phyloP scores from a whole-genome alignment of 1,140 invertebrate genomes.

The Palaemon carinicauda region DNA sequence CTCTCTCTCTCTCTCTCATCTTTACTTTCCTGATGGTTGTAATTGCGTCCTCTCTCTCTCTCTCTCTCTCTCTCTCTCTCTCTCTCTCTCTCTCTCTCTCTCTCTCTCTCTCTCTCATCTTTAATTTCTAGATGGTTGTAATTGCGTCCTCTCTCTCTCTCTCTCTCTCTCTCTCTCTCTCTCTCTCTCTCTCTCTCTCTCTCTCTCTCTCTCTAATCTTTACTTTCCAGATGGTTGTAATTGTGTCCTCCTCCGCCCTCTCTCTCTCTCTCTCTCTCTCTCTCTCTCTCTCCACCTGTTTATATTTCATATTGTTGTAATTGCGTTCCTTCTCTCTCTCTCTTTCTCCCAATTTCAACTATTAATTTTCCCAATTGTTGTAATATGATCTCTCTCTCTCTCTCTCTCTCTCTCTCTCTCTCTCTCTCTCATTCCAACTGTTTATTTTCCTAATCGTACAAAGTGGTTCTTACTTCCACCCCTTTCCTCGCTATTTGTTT shows the following conservation, averaged over 20 bases:
- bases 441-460: neutral
- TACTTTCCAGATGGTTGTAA: no score
- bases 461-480: no score
- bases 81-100: conserved; percentile 21
- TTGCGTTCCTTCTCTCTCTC: neutral
- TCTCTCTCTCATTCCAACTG: neutral
- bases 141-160: no score
- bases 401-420: neutral
- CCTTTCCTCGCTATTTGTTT: no score
- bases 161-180: conserved; percentile 22
- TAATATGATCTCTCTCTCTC: neutral
- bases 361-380: no score
- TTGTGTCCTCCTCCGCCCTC: neutral
- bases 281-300: conserved; percentile 6
- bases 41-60: neutral
- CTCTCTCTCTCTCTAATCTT: neutral
- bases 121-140: no score
- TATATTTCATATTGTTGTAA: no score
- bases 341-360: no score
- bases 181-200: conserved; percentile 24
- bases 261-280: conserved; percentile 11
- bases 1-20: no score
- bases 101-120: neutral
- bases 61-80: conserved; percentile 24
- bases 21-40: neutral